A percentile compares a stretch with the other conserved stretches of the same genome.
These are phyloP conservation scores for Pyrocephalus nanus DNA, from an alignment of 2,797 vertebrate genomes.

Conservation along the genomic window DNA sequence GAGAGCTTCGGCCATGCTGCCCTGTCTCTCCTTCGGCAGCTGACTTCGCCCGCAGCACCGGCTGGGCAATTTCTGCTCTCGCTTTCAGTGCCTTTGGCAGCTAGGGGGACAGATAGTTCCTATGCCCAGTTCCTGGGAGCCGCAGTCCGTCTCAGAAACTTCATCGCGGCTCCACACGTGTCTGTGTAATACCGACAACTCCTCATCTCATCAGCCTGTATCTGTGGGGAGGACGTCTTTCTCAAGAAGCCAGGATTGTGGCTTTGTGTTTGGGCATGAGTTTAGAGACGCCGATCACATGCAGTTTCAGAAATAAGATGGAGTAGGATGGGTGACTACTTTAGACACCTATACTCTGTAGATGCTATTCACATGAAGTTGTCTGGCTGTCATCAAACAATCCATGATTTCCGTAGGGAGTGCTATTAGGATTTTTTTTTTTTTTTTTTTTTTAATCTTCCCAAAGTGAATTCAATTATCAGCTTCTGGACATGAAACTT, in stretches of 20 bases:
- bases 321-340: background rate
- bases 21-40: background rate
- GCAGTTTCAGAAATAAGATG: background rate
- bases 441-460: background rate
- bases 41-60: rapidly evolving
- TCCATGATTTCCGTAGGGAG: background rate
- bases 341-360: background rate
- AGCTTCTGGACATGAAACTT: background rate
- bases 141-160: rapidly evolving
- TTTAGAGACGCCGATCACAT: rapidly evolving
- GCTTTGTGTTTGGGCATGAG: background rate
- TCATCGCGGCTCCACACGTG: rapidly evolving
- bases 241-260: background rate
- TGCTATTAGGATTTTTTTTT: background rate
- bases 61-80: background rate
- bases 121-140: rapidly evolving
- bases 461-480: background rate
- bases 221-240: background rate
- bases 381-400: too few relatives aligned
- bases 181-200: background rate
- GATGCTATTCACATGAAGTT: background rate
- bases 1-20: background rate
- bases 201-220: rapidly evolving
- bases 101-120: rapidly evolving
- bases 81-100: background rate